Evolutionary conservation across 2,113 vertebrate genomes (phyloP), one percentile per base, ranked within the genome.

Genomic region (Hippocampus mohnikei): DNA sequence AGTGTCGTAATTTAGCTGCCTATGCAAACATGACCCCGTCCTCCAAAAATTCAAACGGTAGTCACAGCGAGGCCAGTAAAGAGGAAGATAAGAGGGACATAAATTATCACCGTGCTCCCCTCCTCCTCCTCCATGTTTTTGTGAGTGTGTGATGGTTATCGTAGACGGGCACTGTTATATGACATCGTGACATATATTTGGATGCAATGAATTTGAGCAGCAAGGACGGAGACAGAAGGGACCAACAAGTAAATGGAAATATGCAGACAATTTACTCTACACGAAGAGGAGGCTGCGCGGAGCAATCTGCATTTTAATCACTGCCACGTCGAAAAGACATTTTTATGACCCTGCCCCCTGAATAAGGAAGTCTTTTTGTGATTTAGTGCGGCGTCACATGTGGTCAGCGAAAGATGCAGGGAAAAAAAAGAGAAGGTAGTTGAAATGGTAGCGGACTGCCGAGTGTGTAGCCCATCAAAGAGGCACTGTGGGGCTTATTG

Each of bases 1-100:
- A 82, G 78, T 84, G 76, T 85, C 85, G 87, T 91, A 89, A 90
- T 89, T 91, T 86, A 91, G 78, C 77, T 85, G 75, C 81, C 90
- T 90, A 90, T 86, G 86, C 87, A 91, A 91, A 92, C 91, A 91
- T 84, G 85, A 90, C 85, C 87, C 84, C 87, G 86, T 88, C 83
- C 84, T 86, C 76, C 46, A 85, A 88, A 86, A 89, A 90, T 89
- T 90, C 88, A 90, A 85, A 81, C 83, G 77, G 85, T 85, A 87
- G 84, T 84, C 88, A 88, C 82, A 21, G 80, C 72, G 84, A 85
- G 76, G 82, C 82, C 82, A 89, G 84, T 85, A 87, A 86, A 90
- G 74, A 76, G 77, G 44, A 71, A 84, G 79, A 87, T 72, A 67
- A 78, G 52, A 80, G 69, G 81, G 71, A 85, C 79, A 82, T 90